Conservation (phyloP, 2,113 vertebrate species). For the Alces alces region DNA sequence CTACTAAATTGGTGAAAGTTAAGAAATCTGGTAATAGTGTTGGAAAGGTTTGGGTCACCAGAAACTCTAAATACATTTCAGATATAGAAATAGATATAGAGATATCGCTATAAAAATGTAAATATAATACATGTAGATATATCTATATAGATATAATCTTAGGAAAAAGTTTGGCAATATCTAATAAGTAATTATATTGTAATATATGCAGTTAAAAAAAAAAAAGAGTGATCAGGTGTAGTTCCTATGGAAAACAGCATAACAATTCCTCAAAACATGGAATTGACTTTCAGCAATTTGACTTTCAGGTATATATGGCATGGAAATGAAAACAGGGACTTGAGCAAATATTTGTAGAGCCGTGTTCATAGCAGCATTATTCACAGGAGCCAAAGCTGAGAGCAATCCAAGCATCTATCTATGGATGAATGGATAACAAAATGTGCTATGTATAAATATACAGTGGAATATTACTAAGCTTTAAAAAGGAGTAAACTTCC, state of each 20-base stretch:
- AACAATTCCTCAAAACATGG: background rate
- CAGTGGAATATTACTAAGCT: background rate
- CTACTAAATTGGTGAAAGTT: background rate
- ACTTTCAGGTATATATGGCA: background rate
- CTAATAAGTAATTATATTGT: background rate
- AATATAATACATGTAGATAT: background rate
- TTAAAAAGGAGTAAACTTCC: background rate
- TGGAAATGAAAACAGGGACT: background rate
- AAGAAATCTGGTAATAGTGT: background rate
- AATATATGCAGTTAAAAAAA: background rate
- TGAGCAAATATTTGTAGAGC: background rate
- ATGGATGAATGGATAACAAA: background rate
- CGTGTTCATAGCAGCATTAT: background rate
- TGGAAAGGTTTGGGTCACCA: background rate
- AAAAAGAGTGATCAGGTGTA: background rate
- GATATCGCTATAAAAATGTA: background rate
- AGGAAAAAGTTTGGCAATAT: background rate
- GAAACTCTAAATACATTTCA: background rate
- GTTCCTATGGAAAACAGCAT: background rate
- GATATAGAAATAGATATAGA: background rate
- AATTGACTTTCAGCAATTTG: background rate
- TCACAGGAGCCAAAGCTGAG: background rate
- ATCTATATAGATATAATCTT: background rate
- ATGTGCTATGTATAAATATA: background rate
- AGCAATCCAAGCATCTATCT: background rate